Base-by-base conservation (phyloP, 92 coral and sea anemone genomes). In the Pocillopora grandis region DNA sequence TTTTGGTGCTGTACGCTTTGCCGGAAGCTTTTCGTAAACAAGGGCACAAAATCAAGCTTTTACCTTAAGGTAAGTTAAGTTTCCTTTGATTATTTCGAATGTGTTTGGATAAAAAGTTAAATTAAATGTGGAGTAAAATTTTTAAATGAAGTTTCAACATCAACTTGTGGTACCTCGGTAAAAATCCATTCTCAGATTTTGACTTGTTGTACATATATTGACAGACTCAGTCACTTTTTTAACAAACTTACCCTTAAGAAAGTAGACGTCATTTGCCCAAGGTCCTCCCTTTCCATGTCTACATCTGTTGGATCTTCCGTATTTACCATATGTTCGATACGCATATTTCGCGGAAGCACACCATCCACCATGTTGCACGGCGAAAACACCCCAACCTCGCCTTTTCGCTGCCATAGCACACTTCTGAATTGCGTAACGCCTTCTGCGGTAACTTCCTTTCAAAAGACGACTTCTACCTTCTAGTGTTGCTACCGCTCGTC, bases 281-380 rank as follows among this genome's bases (percentile, higher is more conserved):
- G 93, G 85, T 36, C 93, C 93, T 23, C 93, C 93, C 17, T 81
- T 62, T 16, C 91, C 90, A 57, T 90, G 82, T 64, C 79, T 87
- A 68, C 93, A 90, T 33, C 79, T 67, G 35, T 76, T 80, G 17
- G 88, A 82, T 62, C 57, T 83, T 10, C 93, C 93, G 64, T 90
- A 90, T 74, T 13, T 83, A 48, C 78, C 27, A 82, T 87, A 90
- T 52, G 93, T 90, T 17, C 88, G 81, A 66, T 77, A 86, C 48
- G 90, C 93, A 12, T 75, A 71, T 8, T 86, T 84, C 16, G 91
- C 80, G 48, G 93, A 49, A 19, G 87, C 86, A 14, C 93, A 90
- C 82, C 84, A 73, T 12, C 93, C 93, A 23, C 79, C 79, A 78
- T 90, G 75, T 69, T 90, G 93, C 12, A 90, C 17, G 2, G 85